phyloP scores from a whole-genome alignment of 2,797 vertebrate species.

The Parauchenoglanis ngamensis region DNA sequence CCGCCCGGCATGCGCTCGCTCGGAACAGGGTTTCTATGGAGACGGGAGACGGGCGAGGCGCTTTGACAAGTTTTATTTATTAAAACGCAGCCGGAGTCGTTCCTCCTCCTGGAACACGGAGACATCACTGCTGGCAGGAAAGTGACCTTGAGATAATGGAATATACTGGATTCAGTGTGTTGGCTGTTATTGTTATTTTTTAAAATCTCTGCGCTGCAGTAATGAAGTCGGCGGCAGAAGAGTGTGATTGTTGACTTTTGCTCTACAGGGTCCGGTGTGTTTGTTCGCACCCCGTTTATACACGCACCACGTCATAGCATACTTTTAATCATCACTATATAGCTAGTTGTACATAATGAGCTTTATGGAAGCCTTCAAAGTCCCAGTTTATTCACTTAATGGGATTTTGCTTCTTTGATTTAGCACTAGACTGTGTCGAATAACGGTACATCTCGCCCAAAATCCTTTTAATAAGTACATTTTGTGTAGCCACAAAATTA shows the following conservation, averaged over 20 bases:
- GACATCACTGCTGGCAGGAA: slow-evolving; percentile 24
- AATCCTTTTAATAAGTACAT: not conserved
- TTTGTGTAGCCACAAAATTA: not conserved
- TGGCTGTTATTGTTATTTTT: not conserved
- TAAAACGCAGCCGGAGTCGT: slow-evolving; percentile 41
- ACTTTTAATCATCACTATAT: not conserved
- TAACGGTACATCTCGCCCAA: not conserved
- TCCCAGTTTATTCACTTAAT: not conserved
- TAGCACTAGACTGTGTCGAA: no score
- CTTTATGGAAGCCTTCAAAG: not conserved
- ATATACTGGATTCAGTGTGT: not conserved
- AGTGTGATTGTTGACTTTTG: not conserved
- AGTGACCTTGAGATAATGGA: slow-evolving; percentile 42
- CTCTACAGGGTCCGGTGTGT: not conserved
- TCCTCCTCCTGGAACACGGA: slow-evolving; percentile 42
- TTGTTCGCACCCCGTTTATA: not conserved
- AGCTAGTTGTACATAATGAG: not conserved
- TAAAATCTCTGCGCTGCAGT: not conserved
- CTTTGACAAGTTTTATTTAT: slow-evolving; percentile 56
- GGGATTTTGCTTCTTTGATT: not conserved
- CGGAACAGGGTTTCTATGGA: slow-evolving; percentile 58
- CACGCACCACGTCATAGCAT: not conserved
- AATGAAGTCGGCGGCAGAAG: not conserved
- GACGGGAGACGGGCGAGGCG: slow-evolving; percentile 48
- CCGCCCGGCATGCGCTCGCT: slow-evolving; percentile 44